A percentile compares a stretch with the other conserved stretches of the same genome.
phyloP scores from a whole-genome alignment of 2,888 invertebrate genomes.

The Oligia strigilis region DNA sequence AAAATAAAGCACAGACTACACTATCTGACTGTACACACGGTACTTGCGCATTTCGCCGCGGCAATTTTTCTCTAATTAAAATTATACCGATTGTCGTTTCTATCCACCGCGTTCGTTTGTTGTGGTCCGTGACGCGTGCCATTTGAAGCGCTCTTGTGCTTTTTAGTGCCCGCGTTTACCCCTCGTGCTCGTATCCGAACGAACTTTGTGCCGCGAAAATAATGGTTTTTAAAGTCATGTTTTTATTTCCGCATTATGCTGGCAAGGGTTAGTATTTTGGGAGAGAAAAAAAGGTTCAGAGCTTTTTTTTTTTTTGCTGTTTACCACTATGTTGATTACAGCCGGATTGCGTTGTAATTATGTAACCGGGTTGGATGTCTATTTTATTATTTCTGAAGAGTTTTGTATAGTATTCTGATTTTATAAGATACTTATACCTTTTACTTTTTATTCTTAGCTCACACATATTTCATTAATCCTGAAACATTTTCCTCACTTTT shows the following conservation, averaged over 20 bases:
- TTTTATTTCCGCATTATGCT: constrained; percentile 72
- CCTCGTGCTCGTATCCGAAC: constrained; percentile 77
- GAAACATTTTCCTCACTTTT: constrained; percentile 48
- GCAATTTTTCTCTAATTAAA: constrained; percentile 91
- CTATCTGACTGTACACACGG: constrained; percentile 70
- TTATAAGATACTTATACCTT: background rate
- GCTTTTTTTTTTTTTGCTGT: constrained; percentile 36
- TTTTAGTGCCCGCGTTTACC: constrained; percentile 89
- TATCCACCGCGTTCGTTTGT: constrained; percentile 85
- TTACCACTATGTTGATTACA: constrained; percentile 33
- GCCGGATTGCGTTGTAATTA: constrained; percentile 22
- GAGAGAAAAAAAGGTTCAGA: constrained; percentile 58
- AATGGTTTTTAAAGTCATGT: constrained; percentile 79
- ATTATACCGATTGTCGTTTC: constrained; percentile 89
- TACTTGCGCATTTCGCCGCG: constrained; percentile 83
- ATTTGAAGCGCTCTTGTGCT: constrained; percentile 86
- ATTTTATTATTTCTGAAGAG: constrained; percentile 9
- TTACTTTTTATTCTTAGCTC: background rate
- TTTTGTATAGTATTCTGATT: background rate
- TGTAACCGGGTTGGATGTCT: constrained; percentile 2
- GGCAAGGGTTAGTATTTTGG: constrained; percentile 73
- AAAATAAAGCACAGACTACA: background rate
- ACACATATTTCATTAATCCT: constrained; percentile 4
- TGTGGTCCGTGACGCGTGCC: constrained; percentile 88
- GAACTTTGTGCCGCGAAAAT: constrained; percentile 76